Conservation (phyloP, 37 sponge, comb jelly and placozoan species). For the Cladorhizidae sp. region DNA sequence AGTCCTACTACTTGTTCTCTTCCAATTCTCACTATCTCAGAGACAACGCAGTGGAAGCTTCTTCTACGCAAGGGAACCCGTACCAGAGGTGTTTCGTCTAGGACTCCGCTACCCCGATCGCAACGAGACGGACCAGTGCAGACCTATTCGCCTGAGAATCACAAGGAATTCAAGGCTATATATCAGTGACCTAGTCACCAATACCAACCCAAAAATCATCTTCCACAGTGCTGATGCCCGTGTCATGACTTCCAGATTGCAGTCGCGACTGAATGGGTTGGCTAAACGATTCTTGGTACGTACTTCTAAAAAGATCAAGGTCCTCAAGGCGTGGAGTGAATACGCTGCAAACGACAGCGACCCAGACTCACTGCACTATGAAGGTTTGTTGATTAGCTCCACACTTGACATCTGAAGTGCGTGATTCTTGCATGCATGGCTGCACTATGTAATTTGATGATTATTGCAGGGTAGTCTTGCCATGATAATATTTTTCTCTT, state of each 20-base stretch:
- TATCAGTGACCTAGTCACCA: slow-evolving; percentile 31
- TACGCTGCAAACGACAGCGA: slow-evolving; percentile 16
- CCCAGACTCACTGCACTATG: slow-evolving; percentile 73
- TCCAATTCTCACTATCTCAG: not conserved
- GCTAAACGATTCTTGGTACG: too few species aligned
- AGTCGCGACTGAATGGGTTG: slow-evolving; percentile 38
- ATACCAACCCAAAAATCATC: slow-evolving; percentile 24
- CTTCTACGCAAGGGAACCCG: slow-evolving; percentile 26
- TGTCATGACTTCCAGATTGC: slow-evolving; percentile 66
- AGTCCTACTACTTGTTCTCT: not conserved
- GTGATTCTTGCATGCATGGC: too few species aligned
- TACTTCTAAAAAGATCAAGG: slow-evolving; percentile 10
- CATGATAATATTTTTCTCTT: too few species aligned
- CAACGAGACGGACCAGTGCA: slow-evolving; percentile 64
- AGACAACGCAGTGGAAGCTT: slow-evolving; percentile 1
- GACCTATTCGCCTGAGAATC: slow-evolving; percentile 71
- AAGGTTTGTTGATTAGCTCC: too few species aligned
- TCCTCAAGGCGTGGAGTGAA: slow-evolving; percentile 54
- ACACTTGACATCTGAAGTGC: too few species aligned
- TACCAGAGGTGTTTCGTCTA: slow-evolving; percentile 32
- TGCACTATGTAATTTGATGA: too few species aligned
- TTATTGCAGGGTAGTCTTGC: too few species aligned
- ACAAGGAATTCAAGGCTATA: slow-evolving; percentile 66
- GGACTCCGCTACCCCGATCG: slow-evolving; percentile 64
- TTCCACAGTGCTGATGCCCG: slow-evolving; percentile 54